Evolutionary conservation across 2,888 invertebrate genomes (phyloP).

Genomic region (Chalcosyrphus nemorum): DNA sequence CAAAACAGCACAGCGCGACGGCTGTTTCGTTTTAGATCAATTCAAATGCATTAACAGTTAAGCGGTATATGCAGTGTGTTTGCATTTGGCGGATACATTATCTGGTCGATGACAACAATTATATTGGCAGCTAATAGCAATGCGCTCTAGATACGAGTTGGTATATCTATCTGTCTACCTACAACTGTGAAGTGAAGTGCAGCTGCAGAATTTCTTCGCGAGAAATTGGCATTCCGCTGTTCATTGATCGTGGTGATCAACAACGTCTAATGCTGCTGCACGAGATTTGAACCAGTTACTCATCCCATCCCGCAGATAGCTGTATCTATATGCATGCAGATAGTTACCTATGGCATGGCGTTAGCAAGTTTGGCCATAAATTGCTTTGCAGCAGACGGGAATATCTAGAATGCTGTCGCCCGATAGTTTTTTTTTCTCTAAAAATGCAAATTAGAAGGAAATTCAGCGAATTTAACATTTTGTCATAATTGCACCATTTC

Average conservation of each 20-base stretch:
- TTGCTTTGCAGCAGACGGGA: not conserved
- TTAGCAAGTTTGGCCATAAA: slow-evolving; percentile 39
- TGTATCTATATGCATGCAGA: not conserved
- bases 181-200: slow-evolving; percentile 30
- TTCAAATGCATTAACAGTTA: slow-evolving; percentile 59
- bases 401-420: not conserved
- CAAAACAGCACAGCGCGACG: too few relatives aligned
- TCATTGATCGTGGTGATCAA: slow-evolving; percentile 58
- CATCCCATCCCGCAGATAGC: slow-evolving; percentile 50
- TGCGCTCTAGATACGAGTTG: slow-evolving; percentile 51
- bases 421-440: slow-evolving; percentile 31
- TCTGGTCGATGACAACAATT: slow-evolving; percentile 65
- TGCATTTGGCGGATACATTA: slow-evolving; percentile 63
- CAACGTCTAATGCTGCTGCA: slow-evolving; percentile 49
- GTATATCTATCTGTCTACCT: too few relatives aligned
- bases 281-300: slow-evolving; percentile 67
- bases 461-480: slow-evolving; percentile 27
- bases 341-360: slow-evolving; percentile 33
- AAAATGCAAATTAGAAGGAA: slow-evolving; percentile 53
- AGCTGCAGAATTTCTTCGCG: slow-evolving; percentile 69
- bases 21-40: slow-evolving; percentile 67
- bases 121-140: slow-evolving; percentile 57
- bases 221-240: slow-evolving; percentile 66
- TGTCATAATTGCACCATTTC: slow-evolving; percentile 42
- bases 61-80: slow-evolving; percentile 33